These are phyloP conservation scores for Sebastes paucispinis DNA, from an alignment of 2,797 vertebrate species.

Conservation along the genomic window DNA sequence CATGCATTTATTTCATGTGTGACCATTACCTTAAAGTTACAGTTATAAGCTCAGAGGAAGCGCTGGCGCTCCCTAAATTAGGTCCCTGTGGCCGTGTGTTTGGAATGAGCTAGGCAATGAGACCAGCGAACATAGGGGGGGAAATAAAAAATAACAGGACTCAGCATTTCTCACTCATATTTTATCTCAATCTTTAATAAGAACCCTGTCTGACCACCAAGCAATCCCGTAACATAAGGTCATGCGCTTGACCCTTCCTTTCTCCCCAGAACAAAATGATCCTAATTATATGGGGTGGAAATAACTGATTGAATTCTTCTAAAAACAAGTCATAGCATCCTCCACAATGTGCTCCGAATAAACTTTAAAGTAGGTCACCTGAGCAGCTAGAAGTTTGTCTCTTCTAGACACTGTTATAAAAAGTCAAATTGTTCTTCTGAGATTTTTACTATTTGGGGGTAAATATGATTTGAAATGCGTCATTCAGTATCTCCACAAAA, in stretches of 20 bases:
- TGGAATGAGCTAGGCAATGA: slow-evolving; percentile 33
- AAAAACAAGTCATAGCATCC: background rate
- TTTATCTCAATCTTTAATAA: slow-evolving; percentile 55
- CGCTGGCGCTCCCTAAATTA: slow-evolving; percentile 46
- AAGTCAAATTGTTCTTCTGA: slow-evolving; percentile 2
- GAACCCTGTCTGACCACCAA: slow-evolving; percentile 15
- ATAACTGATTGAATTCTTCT: slow-evolving; percentile 49
- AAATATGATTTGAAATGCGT: background rate
- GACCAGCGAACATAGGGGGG: background rate
- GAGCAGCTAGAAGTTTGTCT: background rate
- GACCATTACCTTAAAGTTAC: slow-evolving; percentile 47
- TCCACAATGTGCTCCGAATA: background rate
- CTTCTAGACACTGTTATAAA: background rate
- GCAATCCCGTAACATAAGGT: slow-evolving; percentile 34
- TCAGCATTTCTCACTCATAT: slow-evolving; percentile 45
- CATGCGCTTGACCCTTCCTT: slow-evolving; percentile 11
- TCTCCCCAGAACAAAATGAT: slow-evolving; percentile 16
- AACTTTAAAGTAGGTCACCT: slow-evolving; percentile 39
- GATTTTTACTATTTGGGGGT: background rate
- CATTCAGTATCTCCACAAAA: background rate
- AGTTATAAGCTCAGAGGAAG: slow-evolving; percentile 29
- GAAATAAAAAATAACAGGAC: slow-evolving; percentile 15
- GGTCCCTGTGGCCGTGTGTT: slow-evolving; percentile 51
- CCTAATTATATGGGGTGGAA: slow-evolving; percentile 48
- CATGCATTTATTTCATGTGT: slow-evolving; percentile 28